Evolutionary conservation across 2,888 invertebrate genomes (phyloP).

Genomic region (Ernsta delagoae): DNA sequence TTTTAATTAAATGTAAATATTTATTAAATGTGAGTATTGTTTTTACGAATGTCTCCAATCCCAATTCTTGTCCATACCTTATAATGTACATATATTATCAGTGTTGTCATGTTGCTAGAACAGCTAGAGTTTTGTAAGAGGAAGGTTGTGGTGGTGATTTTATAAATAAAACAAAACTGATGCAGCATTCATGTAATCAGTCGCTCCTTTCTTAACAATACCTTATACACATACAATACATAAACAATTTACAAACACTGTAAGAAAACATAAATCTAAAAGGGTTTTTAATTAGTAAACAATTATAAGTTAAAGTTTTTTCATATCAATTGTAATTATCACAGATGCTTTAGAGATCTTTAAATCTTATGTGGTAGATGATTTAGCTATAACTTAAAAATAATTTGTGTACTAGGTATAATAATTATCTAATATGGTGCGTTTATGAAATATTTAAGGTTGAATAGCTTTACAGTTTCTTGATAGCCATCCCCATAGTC

Average conservation of each 20-base stretch:
- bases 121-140: no score
- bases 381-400: constrained; percentile 59
- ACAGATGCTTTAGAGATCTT: constrained; percentile 84
- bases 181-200: constrained; percentile 70
- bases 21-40: no score
- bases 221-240: constrained; percentile 49
- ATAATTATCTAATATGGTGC: constrained; percentile 42
- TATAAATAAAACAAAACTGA: constrained; percentile 41
- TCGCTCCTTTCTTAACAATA: constrained; percentile 53
- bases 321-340: constrained; percentile 80
- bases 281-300: constrained; percentile 59
- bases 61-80: no score
- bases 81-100: no score
- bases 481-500: no score
- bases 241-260: constrained; percentile 50
- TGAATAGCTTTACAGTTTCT: no score
- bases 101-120: no score
- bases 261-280: constrained; percentile 58
- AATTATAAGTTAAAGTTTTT: constrained; percentile 76
- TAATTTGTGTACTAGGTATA: constrained; percentile 44
- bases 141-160: no score
- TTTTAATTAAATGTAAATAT: no score
- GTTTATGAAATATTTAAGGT: constrained; percentile 38
- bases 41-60: no score
- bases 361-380: constrained; percentile 77